Conservation (phyloP, 2,113 vertebrate genomes). For the Gymnobelideus leadbeateri region DNA sequence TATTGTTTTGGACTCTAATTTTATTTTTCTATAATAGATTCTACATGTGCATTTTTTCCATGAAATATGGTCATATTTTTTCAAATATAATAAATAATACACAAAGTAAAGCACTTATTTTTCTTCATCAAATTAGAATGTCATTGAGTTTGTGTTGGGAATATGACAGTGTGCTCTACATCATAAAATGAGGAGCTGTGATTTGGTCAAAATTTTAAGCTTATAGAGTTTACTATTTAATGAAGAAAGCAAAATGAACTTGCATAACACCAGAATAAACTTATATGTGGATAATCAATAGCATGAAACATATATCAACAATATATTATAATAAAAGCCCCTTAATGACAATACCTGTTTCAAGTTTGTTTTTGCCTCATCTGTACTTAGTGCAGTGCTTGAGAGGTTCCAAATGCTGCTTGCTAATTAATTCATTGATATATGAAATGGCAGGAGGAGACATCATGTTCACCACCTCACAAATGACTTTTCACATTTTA, state of each 20-base stretch:
- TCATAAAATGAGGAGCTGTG: background rate
- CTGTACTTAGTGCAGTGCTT: background rate
- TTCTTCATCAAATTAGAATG: background rate
- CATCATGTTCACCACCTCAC: background rate
- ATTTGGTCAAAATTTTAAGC: slow-evolving; percentile 19
- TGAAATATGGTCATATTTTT: background rate
- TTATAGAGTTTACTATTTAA: slow-evolving; percentile 18
- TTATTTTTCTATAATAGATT: background rate
- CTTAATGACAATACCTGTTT: background rate
- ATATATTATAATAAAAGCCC: background rate
- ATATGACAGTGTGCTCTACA: background rate
- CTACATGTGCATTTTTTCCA: background rate
- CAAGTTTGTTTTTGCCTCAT: background rate
- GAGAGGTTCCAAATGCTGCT: background rate
- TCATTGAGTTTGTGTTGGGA: background rate
- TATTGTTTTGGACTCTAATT: background rate
- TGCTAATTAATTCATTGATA: background rate
- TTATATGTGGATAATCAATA: slow-evolving; percentile 30
- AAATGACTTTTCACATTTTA: background rate
- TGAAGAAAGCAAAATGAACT: slow-evolving; percentile 39
- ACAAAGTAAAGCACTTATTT: background rate
- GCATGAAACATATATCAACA: background rate
- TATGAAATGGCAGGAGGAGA: background rate
- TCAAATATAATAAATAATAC: background rate
- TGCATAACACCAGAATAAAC: slow-evolving; percentile 46